Base-by-base conservation (phyloP, 1,140 invertebrate species). In the Andrena cerasifolii region DNA sequence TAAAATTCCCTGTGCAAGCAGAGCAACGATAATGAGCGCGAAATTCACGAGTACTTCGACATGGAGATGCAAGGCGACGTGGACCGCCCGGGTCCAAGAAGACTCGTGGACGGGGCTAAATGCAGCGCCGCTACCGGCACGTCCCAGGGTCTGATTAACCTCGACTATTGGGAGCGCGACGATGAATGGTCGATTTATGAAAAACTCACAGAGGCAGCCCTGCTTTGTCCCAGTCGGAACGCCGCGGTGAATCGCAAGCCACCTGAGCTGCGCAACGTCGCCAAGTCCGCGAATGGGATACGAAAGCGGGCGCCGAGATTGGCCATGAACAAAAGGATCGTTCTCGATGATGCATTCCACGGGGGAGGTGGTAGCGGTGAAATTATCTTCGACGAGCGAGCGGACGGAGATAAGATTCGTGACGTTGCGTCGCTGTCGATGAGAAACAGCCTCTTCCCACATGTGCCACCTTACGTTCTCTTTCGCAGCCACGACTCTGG, bases 111-210 rank as follows among this genome's bases (percentile, higher is more conserved):
- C 3, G 1, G 2, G 1, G 8, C 21, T 0, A 24, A 14, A 0
- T 53, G 21, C 2, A 47, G 63, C 58, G 63, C 53, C 1, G 18
- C 53, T 2, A 76, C 73, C 1, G 28, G 36, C 18, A 76, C 73
- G 0, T 59, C 53, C 24, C 43, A 47, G 16, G 73, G 65, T 2
- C 24, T 36, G 43, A 68, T 51, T 49, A 58, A 68, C 73, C 65
- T 76, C n/a, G 4, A 68, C 14, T n/a, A n/a, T n/a, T n/a, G n/a
- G n/a, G n/a, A n/a, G n/a, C 12, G 7, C 7, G 73, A 68, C 43
- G 73, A 59, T 2, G 73, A 76, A 14, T 76, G 73, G 73, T 12
- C 58, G 40, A 40, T 6, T 3, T 76, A 76, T 18, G 65, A 58
- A 5, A 45, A 49, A 14, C 26, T 76, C 16, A 76, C 73, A 3